These are phyloP conservation scores for Parazoanthus swiftii DNA, from an alignment of 92 coral and sea anemone genomes.

Conservation along the genomic window DNA sequence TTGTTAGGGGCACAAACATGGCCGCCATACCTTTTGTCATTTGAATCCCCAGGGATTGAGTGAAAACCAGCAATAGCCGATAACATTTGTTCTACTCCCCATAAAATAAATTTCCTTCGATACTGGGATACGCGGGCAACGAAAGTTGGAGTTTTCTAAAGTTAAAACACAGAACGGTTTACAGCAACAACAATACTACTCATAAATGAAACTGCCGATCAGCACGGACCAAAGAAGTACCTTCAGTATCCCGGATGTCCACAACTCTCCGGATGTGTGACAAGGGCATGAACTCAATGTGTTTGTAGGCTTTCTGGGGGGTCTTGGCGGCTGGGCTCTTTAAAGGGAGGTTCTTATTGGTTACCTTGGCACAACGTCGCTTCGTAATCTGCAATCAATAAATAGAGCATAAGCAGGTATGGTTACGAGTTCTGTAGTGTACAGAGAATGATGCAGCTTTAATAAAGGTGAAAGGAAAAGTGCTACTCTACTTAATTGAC, in stretches of 20 bases:
- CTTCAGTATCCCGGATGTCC: slow-evolving; percentile 92
- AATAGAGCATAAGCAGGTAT: background rate
- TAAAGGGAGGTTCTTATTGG: slow-evolving; percentile 72
- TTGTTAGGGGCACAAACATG: too few relatives aligned
- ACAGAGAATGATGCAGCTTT: too few relatives aligned
- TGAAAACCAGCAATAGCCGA: too few relatives aligned
- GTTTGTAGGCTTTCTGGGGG: slow-evolving; percentile 95
- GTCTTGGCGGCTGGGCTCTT: slow-evolving; percentile 93
- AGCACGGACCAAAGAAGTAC: slow-evolving; percentile 34
- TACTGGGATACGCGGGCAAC: too few relatives aligned
- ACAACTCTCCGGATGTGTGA: slow-evolving; percentile 92
- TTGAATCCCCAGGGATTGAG: too few relatives aligned
- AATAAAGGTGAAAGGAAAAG: too few relatives aligned
- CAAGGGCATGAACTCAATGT: slow-evolving; percentile 90
- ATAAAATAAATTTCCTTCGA: too few relatives aligned
- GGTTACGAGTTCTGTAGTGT: background rate
- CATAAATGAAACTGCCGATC: background rate
- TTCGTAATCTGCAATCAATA: slow-evolving; percentile 77
- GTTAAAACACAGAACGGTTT: too few relatives aligned
- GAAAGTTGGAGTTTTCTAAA: background rate
- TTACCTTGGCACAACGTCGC: slow-evolving; percentile 82
- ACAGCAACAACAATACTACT: too few relatives aligned
- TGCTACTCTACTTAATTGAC: too few relatives aligned
- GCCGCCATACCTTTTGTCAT: too few relatives aligned
- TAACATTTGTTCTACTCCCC: too few relatives aligned